Percentiles rank a stretch among this genome's conserved stretches.
These are phyloP conservation scores for Carapus acus DNA, from an alignment of 2,797 vertebrate genomes.

Conservation along the genomic window DNA sequence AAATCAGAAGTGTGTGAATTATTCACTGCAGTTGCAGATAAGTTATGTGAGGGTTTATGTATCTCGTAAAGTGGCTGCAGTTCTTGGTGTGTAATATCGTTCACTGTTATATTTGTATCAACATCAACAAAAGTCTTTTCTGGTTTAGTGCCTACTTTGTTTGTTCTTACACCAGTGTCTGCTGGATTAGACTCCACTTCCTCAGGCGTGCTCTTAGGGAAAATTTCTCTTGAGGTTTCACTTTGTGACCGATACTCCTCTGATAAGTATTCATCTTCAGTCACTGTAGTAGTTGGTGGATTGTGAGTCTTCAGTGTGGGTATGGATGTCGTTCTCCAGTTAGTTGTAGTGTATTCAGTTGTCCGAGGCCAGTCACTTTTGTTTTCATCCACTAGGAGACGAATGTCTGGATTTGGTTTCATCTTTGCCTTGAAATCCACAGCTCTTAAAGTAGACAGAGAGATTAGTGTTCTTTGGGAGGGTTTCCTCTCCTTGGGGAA, in stretches of 20 bases:
- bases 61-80: too few relatives aligned
- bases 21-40: too few relatives aligned
- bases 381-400: background rate
- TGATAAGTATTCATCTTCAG: conserved; percentile 2
- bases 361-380: background rate
- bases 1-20: too few relatives aligned
- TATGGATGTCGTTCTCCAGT: conserved; percentile 15
- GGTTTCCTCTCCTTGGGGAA: conserved; percentile 8
- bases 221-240: conserved; percentile 8
- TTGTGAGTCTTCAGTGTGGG: background rate
- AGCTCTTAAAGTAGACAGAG: conserved; percentile 2
- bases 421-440: conserved; percentile 24
- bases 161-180: too few relatives aligned
- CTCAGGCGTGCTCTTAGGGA: background rate
- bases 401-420: conserved; percentile 20
- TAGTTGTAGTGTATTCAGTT: conserved; percentile 8
- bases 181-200: background rate
- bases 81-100: too few relatives aligned
- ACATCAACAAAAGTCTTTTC: too few relatives aligned
- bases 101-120: too few relatives aligned
- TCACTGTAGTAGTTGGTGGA: background rate
- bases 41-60: too few relatives aligned
- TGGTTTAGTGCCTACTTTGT: too few relatives aligned
- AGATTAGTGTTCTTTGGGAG: conserved; percentile 26
- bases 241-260: conserved; percentile 5